These are phyloP conservation scores for Podotricha telesiphe DNA, from an alignment of 2,888 invertebrate species.

Conservation along the genomic window DNA sequence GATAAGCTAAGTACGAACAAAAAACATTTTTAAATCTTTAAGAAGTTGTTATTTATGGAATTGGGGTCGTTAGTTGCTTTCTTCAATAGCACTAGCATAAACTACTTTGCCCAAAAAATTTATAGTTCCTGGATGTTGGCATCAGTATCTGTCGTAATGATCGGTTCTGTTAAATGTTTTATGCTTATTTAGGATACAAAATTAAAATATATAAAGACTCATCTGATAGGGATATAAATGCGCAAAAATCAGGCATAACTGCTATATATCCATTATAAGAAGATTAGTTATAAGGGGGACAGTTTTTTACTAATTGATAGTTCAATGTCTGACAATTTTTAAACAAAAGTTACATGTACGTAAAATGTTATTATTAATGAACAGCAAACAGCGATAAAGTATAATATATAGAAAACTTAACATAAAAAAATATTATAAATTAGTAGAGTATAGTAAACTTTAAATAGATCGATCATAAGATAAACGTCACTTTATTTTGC, in stretches of 20 bases:
- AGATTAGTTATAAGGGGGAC: neutral
- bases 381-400: too few species aligned
- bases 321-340: neutral
- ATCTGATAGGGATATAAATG: too few species aligned
- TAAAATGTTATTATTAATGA: neutral
- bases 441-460: neutral
- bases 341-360: neutral
- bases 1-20: slow-evolving; percentile 10
- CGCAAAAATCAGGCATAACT: too few species aligned
- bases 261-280: neutral
- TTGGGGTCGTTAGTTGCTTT: slow-evolving; percentile 7
- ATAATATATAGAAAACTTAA: too few species aligned
- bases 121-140: neutral
- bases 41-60: slow-evolving; percentile 3
- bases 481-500: neutral
- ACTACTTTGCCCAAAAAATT: neutral
- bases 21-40: neutral
- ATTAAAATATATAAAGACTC: too few species aligned
- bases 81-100: slow-evolving; percentile 4
- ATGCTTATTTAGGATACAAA: too few species aligned
- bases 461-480: neutral
- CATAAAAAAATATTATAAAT: neutral
- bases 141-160: neutral
- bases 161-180: too few species aligned
- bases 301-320: neutral